Conservation (phyloP, 2,888 invertebrate species). For the Phaedon cochleariae region DNA sequence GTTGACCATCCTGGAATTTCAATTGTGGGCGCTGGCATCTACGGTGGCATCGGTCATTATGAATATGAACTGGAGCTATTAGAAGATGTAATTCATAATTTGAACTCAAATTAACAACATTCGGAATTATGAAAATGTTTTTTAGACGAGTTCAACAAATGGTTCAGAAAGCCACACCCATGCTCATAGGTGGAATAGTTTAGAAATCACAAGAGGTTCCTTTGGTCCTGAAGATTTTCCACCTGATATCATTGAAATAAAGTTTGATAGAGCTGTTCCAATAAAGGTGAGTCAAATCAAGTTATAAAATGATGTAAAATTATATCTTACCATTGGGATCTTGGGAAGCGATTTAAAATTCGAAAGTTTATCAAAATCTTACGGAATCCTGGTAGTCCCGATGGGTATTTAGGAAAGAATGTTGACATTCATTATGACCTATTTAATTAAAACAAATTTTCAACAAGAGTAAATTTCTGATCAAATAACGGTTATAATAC, state of each 20-base stretch:
- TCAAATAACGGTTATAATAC: too few species aligned
- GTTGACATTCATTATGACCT: too few species aligned
- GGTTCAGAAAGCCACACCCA: conserved; percentile 67
- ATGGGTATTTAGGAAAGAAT: too few species aligned
- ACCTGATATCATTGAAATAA: conserved; percentile 88
- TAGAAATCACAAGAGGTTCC: conserved; percentile 84
- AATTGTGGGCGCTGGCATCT: conserved; percentile 89
- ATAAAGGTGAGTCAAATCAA: conserved; percentile 72
- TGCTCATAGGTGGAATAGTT: conserved; percentile 86
- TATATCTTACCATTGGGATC: too few species aligned
- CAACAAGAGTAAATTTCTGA: too few species aligned
- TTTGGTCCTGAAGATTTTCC: conserved; percentile 86
- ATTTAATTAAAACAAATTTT: too few species aligned
- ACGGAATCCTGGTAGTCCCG: too few species aligned
- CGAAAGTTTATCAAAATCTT: too few species aligned
- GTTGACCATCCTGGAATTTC: conserved; percentile 91
- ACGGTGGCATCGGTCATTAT: conserved; percentile 87
- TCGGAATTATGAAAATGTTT: conserved; percentile 22
- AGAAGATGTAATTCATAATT: conserved; percentile 69
- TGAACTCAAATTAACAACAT: too few species aligned
- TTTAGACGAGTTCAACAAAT: conserved; percentile 63
- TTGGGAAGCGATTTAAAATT: too few species aligned
- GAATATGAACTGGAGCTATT: conserved; percentile 92
- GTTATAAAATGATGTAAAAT: background rate
- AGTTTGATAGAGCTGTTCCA: conserved; percentile 87